Evolutionary conservation across 1,140 invertebrate genomes (phyloP).

Genomic region (Lordiphosa stackelbergi): DNA sequence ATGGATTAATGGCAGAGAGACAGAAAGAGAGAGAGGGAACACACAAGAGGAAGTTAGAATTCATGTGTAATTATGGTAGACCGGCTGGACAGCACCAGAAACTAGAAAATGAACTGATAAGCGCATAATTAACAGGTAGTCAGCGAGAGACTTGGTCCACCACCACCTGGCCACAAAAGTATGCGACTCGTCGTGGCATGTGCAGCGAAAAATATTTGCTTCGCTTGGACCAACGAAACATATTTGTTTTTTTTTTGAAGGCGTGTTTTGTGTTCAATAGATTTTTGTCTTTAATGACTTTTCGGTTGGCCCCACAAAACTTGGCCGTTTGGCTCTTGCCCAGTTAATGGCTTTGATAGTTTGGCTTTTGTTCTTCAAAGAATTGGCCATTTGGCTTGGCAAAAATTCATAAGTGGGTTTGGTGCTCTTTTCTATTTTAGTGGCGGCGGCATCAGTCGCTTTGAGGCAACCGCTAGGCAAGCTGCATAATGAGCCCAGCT

Average conservation of each 20-base stretch:
- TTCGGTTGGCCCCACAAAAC: conserved; percentile 21
- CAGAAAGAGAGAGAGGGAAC: neutral
- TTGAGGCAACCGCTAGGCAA: conserved; percentile 33
- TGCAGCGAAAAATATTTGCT: conserved; percentile 5
- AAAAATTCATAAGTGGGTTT: conserved; percentile 38
- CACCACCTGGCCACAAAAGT: conserved; percentile 25
- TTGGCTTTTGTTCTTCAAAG: conserved; percentile 62
- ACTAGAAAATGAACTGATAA: conserved; percentile 66
- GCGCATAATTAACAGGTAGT: conserved; percentile 60
- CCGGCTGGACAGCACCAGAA: conserved; percentile 13
- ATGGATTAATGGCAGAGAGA: conserved; percentile 4
- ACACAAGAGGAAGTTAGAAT: conserved; percentile 10
- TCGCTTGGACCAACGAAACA: conserved; percentile 2
- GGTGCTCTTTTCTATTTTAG: conserved; percentile 1
- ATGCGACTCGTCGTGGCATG: conserved; percentile 18
- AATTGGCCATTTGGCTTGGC: conserved; percentile 40
- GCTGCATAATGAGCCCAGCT: conserved; percentile 33
- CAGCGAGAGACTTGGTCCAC: conserved; percentile 13
- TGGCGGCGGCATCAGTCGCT: conserved; percentile 29
- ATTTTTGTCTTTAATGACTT: conserved; percentile 73
- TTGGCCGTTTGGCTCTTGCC: conserved; percentile 15
- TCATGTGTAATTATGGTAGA: conserved; percentile 18
- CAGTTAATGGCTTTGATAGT: conserved; percentile 59
- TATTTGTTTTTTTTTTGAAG: conserved; percentile 37
- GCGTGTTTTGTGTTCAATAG: conserved; percentile 69